These are phyloP conservation scores for Oophaga pumilio DNA, from an alignment of 2,113 vertebrate species.

Conservation along the genomic window DNA sequence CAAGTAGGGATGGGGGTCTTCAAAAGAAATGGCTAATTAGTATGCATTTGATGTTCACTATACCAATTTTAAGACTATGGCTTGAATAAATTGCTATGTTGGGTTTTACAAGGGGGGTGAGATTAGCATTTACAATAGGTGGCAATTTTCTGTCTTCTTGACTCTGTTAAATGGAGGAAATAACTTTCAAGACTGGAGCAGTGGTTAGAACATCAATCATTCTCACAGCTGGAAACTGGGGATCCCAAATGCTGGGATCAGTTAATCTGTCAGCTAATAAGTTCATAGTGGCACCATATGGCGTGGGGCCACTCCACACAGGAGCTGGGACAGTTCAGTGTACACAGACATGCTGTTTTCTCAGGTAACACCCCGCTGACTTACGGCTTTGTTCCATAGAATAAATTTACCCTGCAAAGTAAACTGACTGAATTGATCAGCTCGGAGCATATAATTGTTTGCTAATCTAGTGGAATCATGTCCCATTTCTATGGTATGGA, in stretches of 20 bases:
- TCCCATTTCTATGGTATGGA: slow-evolving; percentile 85
- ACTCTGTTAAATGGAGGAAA: slow-evolving; percentile 85
- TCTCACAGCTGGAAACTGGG: slow-evolving; percentile 85
- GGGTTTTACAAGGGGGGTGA: slow-evolving; percentile 73
- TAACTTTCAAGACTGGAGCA: slow-evolving; percentile 83
- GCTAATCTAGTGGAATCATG: slow-evolving; percentile 91
- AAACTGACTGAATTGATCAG: slow-evolving; percentile 94
- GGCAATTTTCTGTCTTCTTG: slow-evolving; percentile 80
- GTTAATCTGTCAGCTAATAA: slow-evolving; percentile 95
- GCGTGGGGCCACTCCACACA: slow-evolving; percentile 80
- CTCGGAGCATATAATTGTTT: slow-evolving; percentile 88
- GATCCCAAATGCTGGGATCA: slow-evolving; percentile 80
- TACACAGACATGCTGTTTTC: slow-evolving; percentile 90
- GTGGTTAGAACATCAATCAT: slow-evolving; percentile 89
- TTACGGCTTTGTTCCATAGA: slow-evolving; percentile 85
- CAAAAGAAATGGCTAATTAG: slow-evolving; percentile 78
- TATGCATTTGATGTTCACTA: slow-evolving; percentile 75
- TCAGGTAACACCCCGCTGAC: slow-evolving; percentile 88
- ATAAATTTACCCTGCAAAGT: slow-evolving; percentile 92
- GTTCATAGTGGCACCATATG: slow-evolving; percentile 96
- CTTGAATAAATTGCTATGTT: slow-evolving; percentile 76
- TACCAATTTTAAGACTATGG: slow-evolving; percentile 78
- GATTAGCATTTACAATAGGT: slow-evolving; percentile 79
- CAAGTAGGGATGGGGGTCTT: slow-evolving; percentile 72
- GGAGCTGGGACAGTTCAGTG: slow-evolving; percentile 84